Percentiles rank a stretch among this genome's conserved stretches.
phyloP scores from a whole-genome alignment of 2,113 vertebrate species.

The Ceyx margarethae region DNA sequence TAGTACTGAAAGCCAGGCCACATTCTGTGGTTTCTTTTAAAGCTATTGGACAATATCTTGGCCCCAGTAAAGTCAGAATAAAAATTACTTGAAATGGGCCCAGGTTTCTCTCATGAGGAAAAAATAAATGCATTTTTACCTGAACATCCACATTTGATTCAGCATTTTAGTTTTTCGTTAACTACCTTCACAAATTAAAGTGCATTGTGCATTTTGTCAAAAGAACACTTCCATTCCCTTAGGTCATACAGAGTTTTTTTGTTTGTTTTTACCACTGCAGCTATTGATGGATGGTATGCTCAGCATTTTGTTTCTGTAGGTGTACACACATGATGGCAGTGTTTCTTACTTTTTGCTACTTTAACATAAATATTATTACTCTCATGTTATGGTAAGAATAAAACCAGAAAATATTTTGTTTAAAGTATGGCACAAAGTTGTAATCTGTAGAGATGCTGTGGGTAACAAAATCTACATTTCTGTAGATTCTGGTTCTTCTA shows the following conservation, averaged over 20 bases:
- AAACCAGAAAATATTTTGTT: neutral
- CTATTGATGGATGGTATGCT: neutral
- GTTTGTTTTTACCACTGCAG: neutral
- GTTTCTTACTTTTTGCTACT: neutral
- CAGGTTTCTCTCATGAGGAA: neutral
- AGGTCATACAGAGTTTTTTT: neutral
- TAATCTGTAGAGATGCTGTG: neutral
- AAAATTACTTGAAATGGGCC: neutral
- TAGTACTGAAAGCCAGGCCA: neutral
- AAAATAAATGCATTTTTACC: neutral
- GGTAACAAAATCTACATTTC: neutral
- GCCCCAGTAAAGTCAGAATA: neutral
- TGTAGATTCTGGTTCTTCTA: neutral
- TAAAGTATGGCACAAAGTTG: neutral
- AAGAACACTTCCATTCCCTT: neutral
- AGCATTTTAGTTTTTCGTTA: neutral
- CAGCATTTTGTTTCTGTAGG: neutral
- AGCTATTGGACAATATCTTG: neutral
- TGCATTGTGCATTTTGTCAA: neutral
- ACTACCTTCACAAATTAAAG: neutral
- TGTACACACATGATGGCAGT: neutral
- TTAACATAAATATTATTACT: neutral
- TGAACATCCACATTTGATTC: neutral
- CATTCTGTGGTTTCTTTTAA: constrained; percentile 16
- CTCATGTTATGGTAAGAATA: neutral